Conservation (phyloP, 2,888 invertebrate species). For the Drepanosiphum platanoidis region DNA sequence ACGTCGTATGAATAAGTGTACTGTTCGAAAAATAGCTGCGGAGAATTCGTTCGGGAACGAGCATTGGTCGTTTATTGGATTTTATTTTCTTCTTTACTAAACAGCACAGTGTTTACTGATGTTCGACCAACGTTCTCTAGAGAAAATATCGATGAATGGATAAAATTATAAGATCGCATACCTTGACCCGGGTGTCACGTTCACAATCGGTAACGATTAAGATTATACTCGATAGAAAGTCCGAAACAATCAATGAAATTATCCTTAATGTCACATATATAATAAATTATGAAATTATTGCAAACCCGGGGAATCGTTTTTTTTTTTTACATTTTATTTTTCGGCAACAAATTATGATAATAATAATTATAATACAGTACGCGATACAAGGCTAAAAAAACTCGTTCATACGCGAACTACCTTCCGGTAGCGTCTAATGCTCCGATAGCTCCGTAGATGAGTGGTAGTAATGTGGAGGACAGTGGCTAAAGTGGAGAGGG, state of each 20-base stretch:
- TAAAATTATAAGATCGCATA: background rate
- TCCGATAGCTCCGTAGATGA: background rate
- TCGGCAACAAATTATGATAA: background rate
- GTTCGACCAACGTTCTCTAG: background rate
- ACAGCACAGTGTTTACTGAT: no score
- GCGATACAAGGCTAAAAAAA: conserved; percentile 17
- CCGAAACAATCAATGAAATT: background rate
- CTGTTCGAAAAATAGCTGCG: background rate
- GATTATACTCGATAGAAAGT: background rate
- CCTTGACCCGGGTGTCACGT: conserved; percentile 34
- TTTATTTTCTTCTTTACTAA: background rate
- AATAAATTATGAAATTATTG: background rate
- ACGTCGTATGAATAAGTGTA: background rate
- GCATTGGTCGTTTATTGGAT: background rate
- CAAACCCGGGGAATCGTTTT: background rate
- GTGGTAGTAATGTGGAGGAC: conserved; percentile 8
- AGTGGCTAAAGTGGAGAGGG: background rate
- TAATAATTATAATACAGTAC: conserved; percentile 5
- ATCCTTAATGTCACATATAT: background rate
- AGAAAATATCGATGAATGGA: conserved; percentile 1
- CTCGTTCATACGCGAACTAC: conserved; percentile 30
- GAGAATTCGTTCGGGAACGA: background rate
- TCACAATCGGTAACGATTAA: conserved; percentile 3
- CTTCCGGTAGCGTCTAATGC: conserved; percentile 22
- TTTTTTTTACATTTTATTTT: background rate